Evolutionary conservation across 2,888 invertebrate genomes (phyloP), one percentile per base, ranked within the genome.

Genomic region (Callyntrura sp.): DNA sequence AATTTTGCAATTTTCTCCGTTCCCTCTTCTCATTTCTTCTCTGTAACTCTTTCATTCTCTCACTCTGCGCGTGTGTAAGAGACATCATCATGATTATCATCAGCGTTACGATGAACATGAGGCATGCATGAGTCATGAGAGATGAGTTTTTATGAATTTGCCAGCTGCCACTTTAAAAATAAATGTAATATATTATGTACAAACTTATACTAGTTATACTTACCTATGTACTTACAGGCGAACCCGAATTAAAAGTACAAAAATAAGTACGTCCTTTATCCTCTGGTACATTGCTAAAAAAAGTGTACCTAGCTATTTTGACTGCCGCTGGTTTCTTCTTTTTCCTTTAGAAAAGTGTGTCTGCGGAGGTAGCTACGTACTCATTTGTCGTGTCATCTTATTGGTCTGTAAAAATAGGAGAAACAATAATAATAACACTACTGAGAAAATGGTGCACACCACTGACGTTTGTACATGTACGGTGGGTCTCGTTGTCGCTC

Each of bases 91-190:
- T 25, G 11, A 9, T 35, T 35, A 14, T 76, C 45, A 73, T 65
- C 65, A 65, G 2, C 43, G 43, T n/a, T n/a, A 70, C 14, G 8
- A 70, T 25, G 4, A 28, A 11, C 55, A 62, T 81, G 45, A 20
- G 35, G 35, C 35, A 35, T 35, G 35, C 35, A 35, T 35, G 35
- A 35, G 35, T 35, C 60, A 81, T 81, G 81, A 76, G n/a, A 76
- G 76, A 76, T 76, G 76, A 45, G 45, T 62, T 62, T 81, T 81
- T 45, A 81, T 45, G 45, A 62, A 60, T 48, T 43, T 81, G 45
- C 81, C 81, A 81, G 60, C 62, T 81, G 81, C 81, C 51, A 76
- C 76, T 76, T 73, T 73, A 25, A 48, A 51, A 62, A 20, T 20
- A 62, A 25, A 35, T 35, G 35, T 35, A 51, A n/a, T 51, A n/a